Evolutionary conservation across 2,113 vertebrate genomes (phyloP), one percentile per base, ranked within the genome.

Genomic region (Calcarius ornatus): DNA sequence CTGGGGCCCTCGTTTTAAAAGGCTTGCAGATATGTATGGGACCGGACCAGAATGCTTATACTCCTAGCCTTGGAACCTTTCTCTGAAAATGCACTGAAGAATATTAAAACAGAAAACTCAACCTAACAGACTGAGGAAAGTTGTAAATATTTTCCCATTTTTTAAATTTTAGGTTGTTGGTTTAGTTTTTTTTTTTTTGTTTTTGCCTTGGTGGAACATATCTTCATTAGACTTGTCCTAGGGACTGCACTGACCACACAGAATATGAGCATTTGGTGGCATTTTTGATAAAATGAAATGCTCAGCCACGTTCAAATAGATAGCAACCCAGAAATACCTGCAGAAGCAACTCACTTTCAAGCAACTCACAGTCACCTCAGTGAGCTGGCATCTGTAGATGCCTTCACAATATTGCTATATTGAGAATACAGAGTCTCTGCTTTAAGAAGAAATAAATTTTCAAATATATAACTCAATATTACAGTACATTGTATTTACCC

Each of bases 1-100:
- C 98, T 99, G 99, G 99, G 99, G 99, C 7, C 99, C 99, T 8
- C 99, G 99, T 17, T 99, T 99, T 94, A 99, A 99, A 97, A 99
- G 99, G 95, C 98, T 99, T n/a, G 99, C 99, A 1, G 99, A 99
- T 92, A 98, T 99, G 97, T 99, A 99, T 17, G 99, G 99, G 22
- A 98, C 98, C 4, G 98, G 98, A 56, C 98, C 97, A 84, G 98
- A 98, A 42, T 96, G 97, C 60, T 90, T 99, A 64, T 99, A 99
- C 97, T 99, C 99, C 94, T 99, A 99, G 98, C 99, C 98, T 96
- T 95, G 81, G 94, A 96, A 93, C 56, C 51, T 97, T 83, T 77
- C 21, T 81, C 53, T 54, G 66, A 79, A 93, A 96, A 97, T 92
- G 96, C 80, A 98, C 97, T 97, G 95, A 95, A 95, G 82, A 80